Conservation (phyloP, 1,140 invertebrate genomes). For the Anastatus disparis region DNA sequence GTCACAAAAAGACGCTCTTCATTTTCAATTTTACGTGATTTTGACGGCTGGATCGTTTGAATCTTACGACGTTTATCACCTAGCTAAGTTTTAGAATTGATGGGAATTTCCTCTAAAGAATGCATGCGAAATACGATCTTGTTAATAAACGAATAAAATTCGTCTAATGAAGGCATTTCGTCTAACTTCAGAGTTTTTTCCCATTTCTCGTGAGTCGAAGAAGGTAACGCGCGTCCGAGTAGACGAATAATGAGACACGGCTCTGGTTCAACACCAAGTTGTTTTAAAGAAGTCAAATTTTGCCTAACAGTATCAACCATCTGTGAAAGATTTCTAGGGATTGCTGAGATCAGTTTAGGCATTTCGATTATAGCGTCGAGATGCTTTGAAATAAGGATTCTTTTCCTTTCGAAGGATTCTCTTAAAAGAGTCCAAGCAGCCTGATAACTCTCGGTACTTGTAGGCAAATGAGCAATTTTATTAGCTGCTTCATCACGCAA, state of each 20-base stretch:
- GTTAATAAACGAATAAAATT: background rate
- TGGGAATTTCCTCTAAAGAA: background rate
- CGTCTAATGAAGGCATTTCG: background rate
- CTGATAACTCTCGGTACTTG: slow-evolving; percentile 39
- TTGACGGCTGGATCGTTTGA: background rate
- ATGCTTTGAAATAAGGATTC: slow-evolving; percentile 36
- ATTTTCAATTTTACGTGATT: background rate
- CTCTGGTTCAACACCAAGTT: too few species aligned
- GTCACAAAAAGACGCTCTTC: background rate
- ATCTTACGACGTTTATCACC: background rate
- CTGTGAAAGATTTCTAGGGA: slow-evolving; percentile 3
- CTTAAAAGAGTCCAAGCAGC: slow-evolving; percentile 39
- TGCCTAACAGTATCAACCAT: slow-evolving; percentile 19
- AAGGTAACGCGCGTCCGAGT: background rate
- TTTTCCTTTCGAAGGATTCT: slow-evolving; percentile 39
- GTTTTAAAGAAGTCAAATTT: too few species aligned
- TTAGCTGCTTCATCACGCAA: slow-evolving; percentile 22
- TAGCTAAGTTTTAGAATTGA: background rate
- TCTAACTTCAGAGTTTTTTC: background rate
- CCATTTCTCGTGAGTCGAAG: background rate
- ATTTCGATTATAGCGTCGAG: slow-evolving; percentile 17
- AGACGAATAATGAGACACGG: too few species aligned
- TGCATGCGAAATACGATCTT: background rate
- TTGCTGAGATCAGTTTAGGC: background rate
- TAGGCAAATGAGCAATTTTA: slow-evolving; percentile 11